These are phyloP conservation scores for Delphinus delphis DNA, from an alignment of 2,113 vertebrate species.

Conservation along the genomic window DNA sequence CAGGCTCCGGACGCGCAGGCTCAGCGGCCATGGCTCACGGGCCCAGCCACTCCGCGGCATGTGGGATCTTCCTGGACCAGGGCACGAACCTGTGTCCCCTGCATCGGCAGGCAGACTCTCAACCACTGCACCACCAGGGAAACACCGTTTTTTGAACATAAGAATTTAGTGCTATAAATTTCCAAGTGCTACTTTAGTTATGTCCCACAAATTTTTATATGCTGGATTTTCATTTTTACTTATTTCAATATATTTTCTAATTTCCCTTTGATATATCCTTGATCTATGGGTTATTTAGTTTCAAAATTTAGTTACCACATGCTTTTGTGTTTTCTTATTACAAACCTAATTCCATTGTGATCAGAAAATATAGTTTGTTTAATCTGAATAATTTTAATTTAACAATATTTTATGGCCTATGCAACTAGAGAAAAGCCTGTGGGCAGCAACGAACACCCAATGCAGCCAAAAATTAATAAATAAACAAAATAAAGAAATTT, in stretches of 20 bases:
- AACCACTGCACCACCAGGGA: no score
- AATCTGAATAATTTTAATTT: not conserved
- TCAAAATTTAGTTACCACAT: not conserved
- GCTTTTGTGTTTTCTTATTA: not conserved
- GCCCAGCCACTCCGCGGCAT: no score
- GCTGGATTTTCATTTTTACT: not conserved
- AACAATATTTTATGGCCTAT: not conserved
- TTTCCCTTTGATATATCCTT: not conserved
- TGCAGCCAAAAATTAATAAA: no score
- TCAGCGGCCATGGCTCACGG: no score
- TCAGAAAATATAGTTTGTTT: not conserved
- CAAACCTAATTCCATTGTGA: not conserved
- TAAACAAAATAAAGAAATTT: no score
- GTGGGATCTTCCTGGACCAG: no score
- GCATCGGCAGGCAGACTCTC: no score
- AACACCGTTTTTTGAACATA: not conserved
- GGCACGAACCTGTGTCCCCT: no score
- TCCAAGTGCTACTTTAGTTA: not conserved
- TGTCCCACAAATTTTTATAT: not conserved
- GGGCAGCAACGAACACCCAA: no score
- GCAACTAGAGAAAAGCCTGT: no score
- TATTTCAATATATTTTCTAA: not conserved
- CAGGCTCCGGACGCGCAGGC: no score
- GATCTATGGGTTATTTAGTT: not conserved
- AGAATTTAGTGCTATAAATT: not conserved